A percentile compares a stretch with the other conserved stretches of the same genome.
phyloP scores from a whole-genome alignment of 2,888 invertebrate genomes.

The Leptodirus hochenwartii region DNA sequence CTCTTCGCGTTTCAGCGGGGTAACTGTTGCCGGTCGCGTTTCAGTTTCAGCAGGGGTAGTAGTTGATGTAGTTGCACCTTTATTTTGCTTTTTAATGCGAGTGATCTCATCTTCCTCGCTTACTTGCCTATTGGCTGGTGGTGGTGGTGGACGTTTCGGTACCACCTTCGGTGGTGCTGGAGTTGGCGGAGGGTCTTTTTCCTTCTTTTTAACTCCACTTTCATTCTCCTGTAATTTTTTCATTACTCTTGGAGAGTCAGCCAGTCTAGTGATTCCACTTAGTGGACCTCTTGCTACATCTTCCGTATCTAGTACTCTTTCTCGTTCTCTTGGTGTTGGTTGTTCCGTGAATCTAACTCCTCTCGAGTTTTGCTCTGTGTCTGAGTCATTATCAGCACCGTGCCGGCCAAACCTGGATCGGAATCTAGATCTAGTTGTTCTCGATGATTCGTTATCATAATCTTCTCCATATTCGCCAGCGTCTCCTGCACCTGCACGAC shows the following conservation, averaged over 20 bases:
- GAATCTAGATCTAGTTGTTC: slow-evolving; percentile 47
- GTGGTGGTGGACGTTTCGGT: slow-evolving; percentile 28
- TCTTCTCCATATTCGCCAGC: slow-evolving; percentile 54
- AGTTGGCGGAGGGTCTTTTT: slow-evolving; percentile 43
- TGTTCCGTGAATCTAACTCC: slow-evolving; percentile 45
- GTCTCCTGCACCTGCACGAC: slow-evolving; percentile 25
- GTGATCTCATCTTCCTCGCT: slow-evolving; percentile 84
- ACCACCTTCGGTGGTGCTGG: slow-evolving; percentile 37
- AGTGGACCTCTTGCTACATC: slow-evolving; percentile 72
- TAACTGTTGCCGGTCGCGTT: slow-evolving; percentile 17
- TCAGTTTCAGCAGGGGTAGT: slow-evolving; percentile 33
- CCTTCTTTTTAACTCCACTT: slow-evolving; percentile 55
- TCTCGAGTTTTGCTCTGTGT: slow-evolving; percentile 42
- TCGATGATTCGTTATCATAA: slow-evolving; percentile 41
- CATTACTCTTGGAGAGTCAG: slow-evolving; percentile 78
- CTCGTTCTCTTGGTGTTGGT: slow-evolving; percentile 42
- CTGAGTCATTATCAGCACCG: slow-evolving; percentile 58
- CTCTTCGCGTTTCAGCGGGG: slow-evolving; percentile 29
- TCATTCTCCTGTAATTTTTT: slow-evolving; percentile 69
- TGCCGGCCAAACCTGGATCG: slow-evolving; percentile 38
- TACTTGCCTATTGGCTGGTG: slow-evolving; percentile 54
- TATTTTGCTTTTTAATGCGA: slow-evolving; percentile 73
- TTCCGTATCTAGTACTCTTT: slow-evolving; percentile 69
- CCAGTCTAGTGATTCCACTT: slow-evolving; percentile 73
- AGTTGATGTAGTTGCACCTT: slow-evolving; percentile 43